These are phyloP conservation scores for Drosophila aldrichi DNA, from an alignment of 2,888 invertebrate genomes.

Conservation along the genomic window DNA sequence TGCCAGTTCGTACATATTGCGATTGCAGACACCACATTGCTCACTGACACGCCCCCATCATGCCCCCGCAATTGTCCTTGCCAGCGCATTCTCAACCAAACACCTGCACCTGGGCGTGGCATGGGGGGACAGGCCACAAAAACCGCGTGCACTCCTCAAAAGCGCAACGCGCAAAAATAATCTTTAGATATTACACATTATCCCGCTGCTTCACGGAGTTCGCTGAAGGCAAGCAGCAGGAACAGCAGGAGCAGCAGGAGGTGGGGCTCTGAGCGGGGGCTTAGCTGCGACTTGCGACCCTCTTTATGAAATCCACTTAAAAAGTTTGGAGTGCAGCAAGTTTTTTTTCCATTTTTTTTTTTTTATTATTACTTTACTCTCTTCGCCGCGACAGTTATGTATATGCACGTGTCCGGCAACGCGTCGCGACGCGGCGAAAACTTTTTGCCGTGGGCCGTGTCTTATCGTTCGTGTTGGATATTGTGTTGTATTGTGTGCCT, in stretches of 20 bases:
- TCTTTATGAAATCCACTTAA: constrained; percentile 75
- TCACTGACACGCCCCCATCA: constrained; percentile 33
- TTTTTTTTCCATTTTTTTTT: constrained; percentile 51
- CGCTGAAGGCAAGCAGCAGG: neutral
- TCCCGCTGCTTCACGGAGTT: constrained; percentile 27
- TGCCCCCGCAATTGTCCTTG: too few species aligned
- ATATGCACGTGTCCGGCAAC: constrained; percentile 54
- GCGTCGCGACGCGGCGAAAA: constrained; percentile 43
- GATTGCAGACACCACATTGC: constrained; percentile 45
- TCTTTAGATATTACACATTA: constrained; percentile 77
- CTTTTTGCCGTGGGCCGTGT: constrained; percentile 51
- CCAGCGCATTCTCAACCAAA: neutral
- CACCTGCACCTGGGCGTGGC: constrained; percentile 27
- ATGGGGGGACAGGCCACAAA: constrained; percentile 51
- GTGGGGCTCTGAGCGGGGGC: constrained; percentile 1
- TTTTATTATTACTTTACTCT: constrained; percentile 6
- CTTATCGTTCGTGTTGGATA: constrained; percentile 46
- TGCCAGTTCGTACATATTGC: constrained; percentile 53
- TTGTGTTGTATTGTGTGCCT: constrained; percentile 49
- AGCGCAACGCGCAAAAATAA: constrained; percentile 58
- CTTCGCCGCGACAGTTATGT: constrained; percentile 65
- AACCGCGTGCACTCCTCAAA: constrained; percentile 47
- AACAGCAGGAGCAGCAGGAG: neutral
- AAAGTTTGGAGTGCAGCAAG: constrained; percentile 65
- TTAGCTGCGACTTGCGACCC: constrained; percentile 29